Percentiles rank a stretch among this genome's conserved stretches.
Conservation (phyloP, 1,140 invertebrate species). For the Tetramorium simillimum region DNA sequence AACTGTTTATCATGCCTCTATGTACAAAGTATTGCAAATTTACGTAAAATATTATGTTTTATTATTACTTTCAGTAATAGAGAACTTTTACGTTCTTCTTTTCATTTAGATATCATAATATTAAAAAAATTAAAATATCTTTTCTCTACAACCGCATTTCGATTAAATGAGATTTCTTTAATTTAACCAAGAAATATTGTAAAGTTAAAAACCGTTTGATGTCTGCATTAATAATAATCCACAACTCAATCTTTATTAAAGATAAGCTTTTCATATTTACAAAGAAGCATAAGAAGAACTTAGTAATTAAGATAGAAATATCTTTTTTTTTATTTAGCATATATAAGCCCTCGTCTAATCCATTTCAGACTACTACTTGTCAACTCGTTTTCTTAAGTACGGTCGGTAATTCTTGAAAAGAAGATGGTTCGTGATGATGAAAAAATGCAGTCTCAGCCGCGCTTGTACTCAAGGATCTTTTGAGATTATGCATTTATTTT, state of each 20-base stretch:
- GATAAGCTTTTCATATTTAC: not conserved
- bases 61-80: not conserved
- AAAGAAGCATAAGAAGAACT: not conserved
- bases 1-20: not conserved
- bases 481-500: not conserved
- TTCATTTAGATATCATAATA: not conserved
- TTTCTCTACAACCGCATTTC: not conserved
- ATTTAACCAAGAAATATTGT: not conserved
- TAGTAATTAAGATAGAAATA: not conserved
- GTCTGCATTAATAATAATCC: constrained; percentile 1
- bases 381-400: constrained; percentile 15
- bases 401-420: constrained; percentile 1
- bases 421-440: constrained; percentile 17
- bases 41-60: not conserved
- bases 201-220: not conserved
- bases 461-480: constrained; percentile 1
- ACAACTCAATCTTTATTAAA: not conserved
- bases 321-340: not conserved
- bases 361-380: not conserved
- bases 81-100: not conserved
- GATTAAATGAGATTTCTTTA: not conserved
- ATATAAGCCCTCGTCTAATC: not conserved
- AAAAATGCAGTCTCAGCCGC: constrained; percentile 20
- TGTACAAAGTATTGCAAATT: not conserved
- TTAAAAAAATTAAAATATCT: not conserved